Conservation (phyloP, 1,140 invertebrate genomes). For the Zaprionus africanus region DNA sequence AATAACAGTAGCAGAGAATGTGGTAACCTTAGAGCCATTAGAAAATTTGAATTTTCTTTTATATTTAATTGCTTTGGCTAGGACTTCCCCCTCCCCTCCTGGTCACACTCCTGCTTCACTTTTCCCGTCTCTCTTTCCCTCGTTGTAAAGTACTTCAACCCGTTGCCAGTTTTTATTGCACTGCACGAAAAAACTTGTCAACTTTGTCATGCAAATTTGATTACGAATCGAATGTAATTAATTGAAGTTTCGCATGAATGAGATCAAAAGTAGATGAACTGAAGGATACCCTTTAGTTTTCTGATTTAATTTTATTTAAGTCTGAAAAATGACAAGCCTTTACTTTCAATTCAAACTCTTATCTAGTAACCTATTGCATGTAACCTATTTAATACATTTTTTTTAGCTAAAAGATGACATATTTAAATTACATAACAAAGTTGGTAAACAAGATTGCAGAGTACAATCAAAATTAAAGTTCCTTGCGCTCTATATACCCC, state of each 20-base stretch:
- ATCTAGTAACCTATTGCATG: too few species aligned
- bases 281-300: background rate
- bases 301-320: too few species aligned
- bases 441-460: too few species aligned
- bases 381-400: too few species aligned
- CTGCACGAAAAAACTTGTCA: conserved; percentile 5
- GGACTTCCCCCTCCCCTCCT: too few species aligned
- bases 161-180: background rate
- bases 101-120: background rate
- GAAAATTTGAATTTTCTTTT: conserved; percentile 5
- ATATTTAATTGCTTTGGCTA: background rate
- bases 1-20: background rate
- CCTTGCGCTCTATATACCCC: background rate
- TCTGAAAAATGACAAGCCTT: too few species aligned
- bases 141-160: background rate
- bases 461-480: background rate
- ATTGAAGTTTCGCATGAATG: conserved; percentile 11
- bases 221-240: conserved; percentile 40
- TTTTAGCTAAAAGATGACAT: background rate
- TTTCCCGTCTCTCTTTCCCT: background rate
- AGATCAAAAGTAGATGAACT: background rate
- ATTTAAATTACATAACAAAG: background rate
- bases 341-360: too few species aligned
- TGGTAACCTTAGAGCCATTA: background rate
- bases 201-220: conserved; percentile 30